Conservation (phyloP, 2,888 invertebrate species). For the Trichogramma evanescens region DNA sequence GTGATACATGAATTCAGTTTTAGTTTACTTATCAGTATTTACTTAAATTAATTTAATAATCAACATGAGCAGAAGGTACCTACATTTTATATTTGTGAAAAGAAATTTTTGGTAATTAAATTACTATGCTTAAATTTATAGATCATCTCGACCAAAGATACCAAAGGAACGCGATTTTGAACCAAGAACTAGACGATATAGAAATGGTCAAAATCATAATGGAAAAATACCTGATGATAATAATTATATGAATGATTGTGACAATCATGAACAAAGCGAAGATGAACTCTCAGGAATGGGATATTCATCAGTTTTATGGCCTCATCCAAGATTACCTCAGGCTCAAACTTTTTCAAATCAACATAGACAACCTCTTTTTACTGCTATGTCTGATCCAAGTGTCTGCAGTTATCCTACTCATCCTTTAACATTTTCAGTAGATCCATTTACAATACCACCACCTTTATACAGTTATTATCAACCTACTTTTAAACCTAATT, state of each 20-base stretch:
- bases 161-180: conserved; percentile 15
- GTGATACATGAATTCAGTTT: no score
- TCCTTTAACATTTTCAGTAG: conserved; percentile 51
- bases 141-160: conserved; percentile 11
- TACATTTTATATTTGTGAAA: background rate
- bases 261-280: conserved; percentile 21
- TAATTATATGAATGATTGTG: conserved; percentile 25
- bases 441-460: conserved; percentile 60
- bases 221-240: conserved; percentile 8
- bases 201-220: conserved; percentile 17
- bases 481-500: conserved; percentile 38
- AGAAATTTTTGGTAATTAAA: background rate
- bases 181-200: conserved; percentile 12
- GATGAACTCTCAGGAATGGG: conserved; percentile 27
- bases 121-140: background rate
- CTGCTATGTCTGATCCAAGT: conserved; percentile 48
- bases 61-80: background rate
- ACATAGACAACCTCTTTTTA: conserved; percentile 49
- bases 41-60: no score
- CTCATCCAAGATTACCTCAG: conserved; percentile 25
- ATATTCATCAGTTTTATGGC: conserved; percentile 37
- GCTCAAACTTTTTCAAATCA: conserved; percentile 24
- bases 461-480: conserved; percentile 52
- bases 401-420: conserved; percentile 45
- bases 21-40: no score